phyloP scores from a whole-genome alignment of 2,797 vertebrate genomes.

The Helicolenus hilgendorfi region DNA sequence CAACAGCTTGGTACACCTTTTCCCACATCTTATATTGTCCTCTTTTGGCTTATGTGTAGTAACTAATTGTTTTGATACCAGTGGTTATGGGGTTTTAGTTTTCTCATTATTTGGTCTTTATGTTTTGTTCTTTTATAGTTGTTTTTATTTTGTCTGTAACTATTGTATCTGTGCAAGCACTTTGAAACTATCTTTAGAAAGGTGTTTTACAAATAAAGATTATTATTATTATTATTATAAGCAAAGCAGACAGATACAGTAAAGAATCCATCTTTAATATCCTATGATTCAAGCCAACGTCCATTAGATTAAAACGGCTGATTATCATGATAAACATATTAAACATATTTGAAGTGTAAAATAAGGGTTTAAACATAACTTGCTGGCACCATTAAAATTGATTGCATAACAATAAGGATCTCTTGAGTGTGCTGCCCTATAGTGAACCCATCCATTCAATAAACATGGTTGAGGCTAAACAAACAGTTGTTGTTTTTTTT shows the following conservation, averaged over 20 bases:
- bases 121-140: too few relatives aligned
- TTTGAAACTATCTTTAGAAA: too few relatives aligned
- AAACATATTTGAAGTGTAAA: background rate
- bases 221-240: background rate
- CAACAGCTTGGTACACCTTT: too few relatives aligned
- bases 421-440: background rate
- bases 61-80: too few relatives aligned
- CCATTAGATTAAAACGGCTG: background rate
- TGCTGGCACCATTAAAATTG: background rate
- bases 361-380: background rate
- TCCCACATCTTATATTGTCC: too few relatives aligned
- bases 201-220: too few relatives aligned
- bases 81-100: too few relatives aligned
- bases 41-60: too few relatives aligned
- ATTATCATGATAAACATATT: background rate
- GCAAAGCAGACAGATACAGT: background rate
- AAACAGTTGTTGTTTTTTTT: constrained; percentile 50
- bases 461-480: constrained; percentile 14
- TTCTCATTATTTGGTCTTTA: too few relatives aligned
- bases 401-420: constrained; percentile 19
- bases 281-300: background rate
- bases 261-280: background rate
- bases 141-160: too few relatives aligned
- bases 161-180: too few relatives aligned
- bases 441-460: background rate